phyloP scores from a whole-genome alignment of 2,113 vertebrate species.

The Mellivora capensis region DNA sequence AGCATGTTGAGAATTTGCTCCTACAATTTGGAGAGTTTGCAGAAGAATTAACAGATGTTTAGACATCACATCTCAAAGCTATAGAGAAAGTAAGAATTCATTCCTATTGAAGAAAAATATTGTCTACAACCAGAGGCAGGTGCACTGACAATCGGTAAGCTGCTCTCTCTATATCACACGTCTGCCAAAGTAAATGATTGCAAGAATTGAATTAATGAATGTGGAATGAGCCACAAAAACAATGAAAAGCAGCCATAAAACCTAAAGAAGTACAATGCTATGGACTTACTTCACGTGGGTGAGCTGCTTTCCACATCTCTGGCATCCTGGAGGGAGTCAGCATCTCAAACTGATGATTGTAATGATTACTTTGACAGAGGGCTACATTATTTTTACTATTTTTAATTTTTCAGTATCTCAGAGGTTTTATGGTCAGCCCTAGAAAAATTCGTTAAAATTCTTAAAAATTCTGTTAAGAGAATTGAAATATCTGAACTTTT shows the following conservation, averaged over 20 bases:
- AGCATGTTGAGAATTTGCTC: neutral
- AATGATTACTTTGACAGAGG: neutral
- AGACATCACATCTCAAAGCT: neutral
- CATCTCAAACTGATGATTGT: neutral
- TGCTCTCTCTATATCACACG: neutral
- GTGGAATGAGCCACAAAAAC: neutral
- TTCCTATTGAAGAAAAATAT: neutral
- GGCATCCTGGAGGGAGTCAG: neutral
- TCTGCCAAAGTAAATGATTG: neutral
- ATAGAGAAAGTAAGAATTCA: neutral
- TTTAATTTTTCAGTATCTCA: neutral
- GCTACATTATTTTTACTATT: neutral
- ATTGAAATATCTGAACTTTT: neutral
- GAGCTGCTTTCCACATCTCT: neutral
- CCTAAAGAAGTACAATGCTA: neutral
- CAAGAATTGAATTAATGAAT: neutral
- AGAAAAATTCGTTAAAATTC: neutral
- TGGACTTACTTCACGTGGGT: accelerated
- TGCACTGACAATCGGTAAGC: neutral
- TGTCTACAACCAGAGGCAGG: neutral
- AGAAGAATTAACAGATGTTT: neutral
- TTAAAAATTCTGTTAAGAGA: neutral
- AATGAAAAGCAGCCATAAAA: neutral
- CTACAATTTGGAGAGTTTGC: neutral
- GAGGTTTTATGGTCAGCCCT: neutral